Percentiles rank a stretch among this genome's conserved stretches.
These are phyloP conservation scores for Drosophila silvestris DNA, from an alignment of 2,888 invertebrate species.

Conservation along the genomic window DNA sequence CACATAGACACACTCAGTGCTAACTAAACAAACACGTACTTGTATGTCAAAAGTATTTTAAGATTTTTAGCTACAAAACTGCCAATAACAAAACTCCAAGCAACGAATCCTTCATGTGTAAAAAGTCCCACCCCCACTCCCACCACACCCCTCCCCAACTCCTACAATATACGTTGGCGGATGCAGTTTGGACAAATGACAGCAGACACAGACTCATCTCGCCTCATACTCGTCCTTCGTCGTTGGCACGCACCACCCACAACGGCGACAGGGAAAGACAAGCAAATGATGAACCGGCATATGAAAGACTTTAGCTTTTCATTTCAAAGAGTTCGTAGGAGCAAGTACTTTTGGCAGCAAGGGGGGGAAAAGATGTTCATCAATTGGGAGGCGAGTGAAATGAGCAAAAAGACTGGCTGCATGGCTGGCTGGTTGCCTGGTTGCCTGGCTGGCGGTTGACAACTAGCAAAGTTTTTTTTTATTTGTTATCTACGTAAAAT, in stretches of 20 bases:
- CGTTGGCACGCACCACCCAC: slow-evolving; percentile 39
- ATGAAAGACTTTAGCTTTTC: slow-evolving; percentile 56
- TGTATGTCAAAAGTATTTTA: slow-evolving; percentile 78
- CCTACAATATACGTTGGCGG: slow-evolving; percentile 50
- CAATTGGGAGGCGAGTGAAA: slow-evolving; percentile 66
- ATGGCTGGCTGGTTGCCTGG: slow-evolving; percentile 9
- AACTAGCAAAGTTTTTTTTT: slow-evolving; percentile 51
- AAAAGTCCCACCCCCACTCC: background rate
- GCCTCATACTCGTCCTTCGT: slow-evolving; percentile 19
- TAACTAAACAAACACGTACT: slow-evolving; percentile 66
- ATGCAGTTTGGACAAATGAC: slow-evolving; percentile 78
- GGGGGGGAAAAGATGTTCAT: slow-evolving; percentile 49
- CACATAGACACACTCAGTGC: slow-evolving; percentile 34
- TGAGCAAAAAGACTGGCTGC: slow-evolving; percentile 64
- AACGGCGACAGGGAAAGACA: slow-evolving; percentile 53
- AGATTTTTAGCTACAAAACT: slow-evolving; percentile 78
- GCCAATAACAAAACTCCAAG: slow-evolving; percentile 69
- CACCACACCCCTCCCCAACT: background rate
- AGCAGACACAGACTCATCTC: slow-evolving; percentile 51
- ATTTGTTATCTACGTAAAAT: slow-evolving; percentile 62
- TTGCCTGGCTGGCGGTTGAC: slow-evolving; percentile 47
- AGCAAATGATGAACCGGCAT: slow-evolving; percentile 68
- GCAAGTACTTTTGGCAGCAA: slow-evolving; percentile 6
- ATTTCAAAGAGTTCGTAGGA: slow-evolving; percentile 13
- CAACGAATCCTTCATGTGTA: slow-evolving; percentile 18